phyloP scores from a whole-genome alignment of 2,113 vertebrate genomes.

The Propithecus coquereli region DNA sequence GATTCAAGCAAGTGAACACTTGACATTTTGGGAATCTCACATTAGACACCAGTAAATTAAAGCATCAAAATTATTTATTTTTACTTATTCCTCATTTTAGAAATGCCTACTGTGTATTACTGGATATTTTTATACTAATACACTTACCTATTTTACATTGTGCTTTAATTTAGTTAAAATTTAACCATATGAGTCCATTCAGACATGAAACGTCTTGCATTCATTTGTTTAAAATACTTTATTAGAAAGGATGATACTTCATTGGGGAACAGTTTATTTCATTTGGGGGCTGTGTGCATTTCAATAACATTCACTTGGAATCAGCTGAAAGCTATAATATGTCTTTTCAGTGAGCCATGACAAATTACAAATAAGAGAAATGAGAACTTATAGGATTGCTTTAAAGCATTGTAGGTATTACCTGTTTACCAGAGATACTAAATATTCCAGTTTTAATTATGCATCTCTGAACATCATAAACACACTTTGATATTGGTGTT shows the following conservation, averaged over 20 bases:
- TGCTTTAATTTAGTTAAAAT: constrained; percentile 78
- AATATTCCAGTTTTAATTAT: constrained; percentile 82
- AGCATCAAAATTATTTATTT: constrained; percentile 73
- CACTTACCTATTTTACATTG: constrained; percentile 71
- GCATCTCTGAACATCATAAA: constrained; percentile 85
- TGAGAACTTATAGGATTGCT: constrained; percentile 77
- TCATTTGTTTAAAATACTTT: constrained; percentile 64
- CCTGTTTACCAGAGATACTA: constrained; percentile 82
- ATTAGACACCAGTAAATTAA: constrained; percentile 69
- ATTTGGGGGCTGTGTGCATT: constrained; percentile 44
- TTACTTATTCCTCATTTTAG: constrained; percentile 54
- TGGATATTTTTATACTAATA: constrained; percentile 65
- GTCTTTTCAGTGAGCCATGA: constrained; percentile 78
- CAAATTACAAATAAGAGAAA: constrained; percentile 68
- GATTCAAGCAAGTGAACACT: constrained; percentile 78
- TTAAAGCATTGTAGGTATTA: constrained; percentile 78
- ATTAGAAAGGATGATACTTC: constrained; percentile 57
- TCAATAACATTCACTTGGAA: constrained; percentile 79
- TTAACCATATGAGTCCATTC: constrained; percentile 57
- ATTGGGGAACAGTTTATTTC: constrained; percentile 60
- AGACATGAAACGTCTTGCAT: constrained; percentile 50
- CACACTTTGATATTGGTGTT: constrained; percentile 83
- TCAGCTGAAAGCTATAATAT: constrained; percentile 79
- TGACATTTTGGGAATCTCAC: constrained; percentile 63
- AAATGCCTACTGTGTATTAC: constrained; percentile 54